phyloP scores from a whole-genome alignment of 2,113 vertebrate species.

The Microcebus griseorufus region DNA sequence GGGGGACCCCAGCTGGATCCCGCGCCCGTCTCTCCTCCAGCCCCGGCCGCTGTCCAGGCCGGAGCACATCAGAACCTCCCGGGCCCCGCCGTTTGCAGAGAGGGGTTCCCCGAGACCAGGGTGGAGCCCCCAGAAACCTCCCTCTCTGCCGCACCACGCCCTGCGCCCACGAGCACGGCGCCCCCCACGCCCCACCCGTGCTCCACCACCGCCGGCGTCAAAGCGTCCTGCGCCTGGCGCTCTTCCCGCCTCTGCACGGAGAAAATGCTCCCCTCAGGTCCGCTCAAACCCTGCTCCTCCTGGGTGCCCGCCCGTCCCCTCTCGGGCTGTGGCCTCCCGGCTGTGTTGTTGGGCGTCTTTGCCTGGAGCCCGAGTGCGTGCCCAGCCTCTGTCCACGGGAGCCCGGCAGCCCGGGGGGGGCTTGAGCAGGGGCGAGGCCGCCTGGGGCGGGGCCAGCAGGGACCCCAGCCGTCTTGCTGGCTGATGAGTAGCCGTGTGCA shows the following conservation, averaged over 20 bases:
- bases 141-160: not conserved
- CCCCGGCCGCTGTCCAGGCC: accelerated
- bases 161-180: accelerated
- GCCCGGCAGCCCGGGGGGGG: accelerated
- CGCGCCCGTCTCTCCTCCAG: accelerated
- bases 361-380: not conserved
- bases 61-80: accelerated
- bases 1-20: not conserved
- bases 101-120: not conserved
- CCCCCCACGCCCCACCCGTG: accelerated
- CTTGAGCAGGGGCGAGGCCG: accelerated
- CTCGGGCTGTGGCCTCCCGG: not conserved
- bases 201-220: accelerated
- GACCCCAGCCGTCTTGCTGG: accelerated
- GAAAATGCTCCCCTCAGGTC: not conserved
- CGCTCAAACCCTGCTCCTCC: not conserved
- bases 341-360: no score
- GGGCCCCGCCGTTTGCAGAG: not conserved
- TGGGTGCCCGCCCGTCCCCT: not conserved
- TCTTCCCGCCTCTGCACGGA: not conserved
- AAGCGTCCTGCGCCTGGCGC: not conserved
- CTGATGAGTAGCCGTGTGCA: not conserved
- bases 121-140: not conserved
- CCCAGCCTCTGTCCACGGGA: not conserved
- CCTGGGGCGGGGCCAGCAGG: accelerated